These are phyloP conservation scores for Ciconia maguari DNA, from an alignment of 2,113 vertebrate genomes.

Conservation along the genomic window DNA sequence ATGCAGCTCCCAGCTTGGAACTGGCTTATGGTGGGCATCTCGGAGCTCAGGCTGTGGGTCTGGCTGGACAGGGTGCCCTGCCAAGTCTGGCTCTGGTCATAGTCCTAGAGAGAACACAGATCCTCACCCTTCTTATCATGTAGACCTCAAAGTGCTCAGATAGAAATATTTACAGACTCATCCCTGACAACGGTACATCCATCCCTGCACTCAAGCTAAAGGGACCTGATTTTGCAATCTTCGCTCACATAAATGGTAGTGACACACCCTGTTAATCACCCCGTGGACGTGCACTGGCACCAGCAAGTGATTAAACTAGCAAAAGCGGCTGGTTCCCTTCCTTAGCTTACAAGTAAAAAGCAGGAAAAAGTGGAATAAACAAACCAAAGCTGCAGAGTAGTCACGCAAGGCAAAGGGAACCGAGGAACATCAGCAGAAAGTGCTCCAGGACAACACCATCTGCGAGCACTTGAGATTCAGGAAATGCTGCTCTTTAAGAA, in stretches of 20 bases:
- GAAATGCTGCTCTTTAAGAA: constrained; percentile 44
- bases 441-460: constrained; percentile 32
- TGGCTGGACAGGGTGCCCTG: not conserved
- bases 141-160: not conserved
- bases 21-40: not conserved
- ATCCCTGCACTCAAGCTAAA: not conserved
- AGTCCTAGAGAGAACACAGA: not conserved
- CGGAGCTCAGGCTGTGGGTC: not conserved
- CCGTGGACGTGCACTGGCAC: not conserved
- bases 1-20: not conserved
- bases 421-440: constrained; percentile 52
- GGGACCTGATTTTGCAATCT: not conserved
- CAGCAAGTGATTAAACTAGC: not conserved
- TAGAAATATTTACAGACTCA: not conserved
- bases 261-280: not conserved
- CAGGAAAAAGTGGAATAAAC: constrained; percentile 54
- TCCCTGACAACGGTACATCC: not conserved
- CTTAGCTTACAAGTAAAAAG: not conserved
- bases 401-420: constrained; percentile 43
- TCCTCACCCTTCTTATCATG: not conserved
- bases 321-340: constrained; percentile 3
- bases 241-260: not conserved
- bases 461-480: constrained; percentile 29
- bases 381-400: not conserved
- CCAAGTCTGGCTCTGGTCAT: not conserved